phyloP scores from a whole-genome alignment of 2,888 invertebrate genomes.

The Rhopalosiphum nymphaeae region DNA sequence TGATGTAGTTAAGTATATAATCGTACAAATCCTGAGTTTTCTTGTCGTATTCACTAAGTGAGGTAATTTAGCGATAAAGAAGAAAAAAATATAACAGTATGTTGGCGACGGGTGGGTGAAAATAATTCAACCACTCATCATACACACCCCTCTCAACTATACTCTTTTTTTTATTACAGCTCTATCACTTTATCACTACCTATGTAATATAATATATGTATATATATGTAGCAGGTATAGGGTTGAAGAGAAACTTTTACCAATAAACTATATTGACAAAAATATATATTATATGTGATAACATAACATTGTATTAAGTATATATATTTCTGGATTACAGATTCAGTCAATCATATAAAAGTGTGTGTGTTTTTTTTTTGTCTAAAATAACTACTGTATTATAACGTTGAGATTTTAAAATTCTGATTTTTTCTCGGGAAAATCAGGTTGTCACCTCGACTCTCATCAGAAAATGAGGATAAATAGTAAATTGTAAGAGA shows the following conservation, averaged over 20 bases:
- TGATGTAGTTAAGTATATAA: conserved; percentile 17
- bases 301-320: not conserved
- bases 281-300: not conserved
- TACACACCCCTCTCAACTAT: not conserved
- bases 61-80: not conserved
- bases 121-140: not conserved
- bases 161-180: not conserved
- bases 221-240: not conserved
- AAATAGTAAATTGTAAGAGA: not conserved
- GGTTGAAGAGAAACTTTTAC: conserved; percentile 30
- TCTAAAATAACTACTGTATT: not conserved
- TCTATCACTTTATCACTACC: not conserved
- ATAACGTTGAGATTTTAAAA: not conserved
- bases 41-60: not conserved
- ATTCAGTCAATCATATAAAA: no score
- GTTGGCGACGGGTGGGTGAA: not conserved
- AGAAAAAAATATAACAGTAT: not conserved
- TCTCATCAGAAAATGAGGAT: not conserved
- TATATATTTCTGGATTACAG: not conserved
- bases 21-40: conserved; percentile 21
- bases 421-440: not conserved
- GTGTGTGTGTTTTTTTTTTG: not conserved
- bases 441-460: not conserved
- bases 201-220: not conserved
- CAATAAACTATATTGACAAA: not conserved